Conservation (phyloP, 2,797 vertebrate genomes). For the Galagoides demidoff region DNA sequence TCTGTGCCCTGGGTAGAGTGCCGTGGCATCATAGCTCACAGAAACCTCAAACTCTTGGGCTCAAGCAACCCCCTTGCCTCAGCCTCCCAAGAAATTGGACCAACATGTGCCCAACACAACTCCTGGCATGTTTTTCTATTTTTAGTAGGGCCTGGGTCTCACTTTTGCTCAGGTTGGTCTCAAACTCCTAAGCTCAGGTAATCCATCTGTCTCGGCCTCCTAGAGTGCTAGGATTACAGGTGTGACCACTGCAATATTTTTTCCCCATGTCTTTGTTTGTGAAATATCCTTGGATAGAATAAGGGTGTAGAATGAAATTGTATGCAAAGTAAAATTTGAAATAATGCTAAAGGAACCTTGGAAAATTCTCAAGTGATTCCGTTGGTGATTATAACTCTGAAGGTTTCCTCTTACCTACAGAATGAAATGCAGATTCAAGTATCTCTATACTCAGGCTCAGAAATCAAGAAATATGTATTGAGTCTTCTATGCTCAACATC, state of each 20-base stretch:
- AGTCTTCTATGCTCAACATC: background rate
- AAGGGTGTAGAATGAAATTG: background rate
- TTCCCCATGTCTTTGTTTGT: slow-evolving; percentile 9
- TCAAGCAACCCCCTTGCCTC: too few relatives aligned
- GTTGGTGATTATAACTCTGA: slow-evolving; percentile 1
- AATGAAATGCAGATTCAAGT: background rate
- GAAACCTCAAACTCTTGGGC: too few relatives aligned
- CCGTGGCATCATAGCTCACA: too few relatives aligned
- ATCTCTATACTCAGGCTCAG: background rate
- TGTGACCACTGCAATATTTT: background rate
- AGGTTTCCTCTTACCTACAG: background rate
- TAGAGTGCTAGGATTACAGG: too few relatives aligned
- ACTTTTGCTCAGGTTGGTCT: too few relatives aligned
- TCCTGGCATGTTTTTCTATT: too few relatives aligned
- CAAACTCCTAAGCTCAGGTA: too few relatives aligned
- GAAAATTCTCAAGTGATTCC: slow-evolving; percentile 3
- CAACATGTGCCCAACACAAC: too few relatives aligned
- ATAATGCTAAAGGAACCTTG: background rate
- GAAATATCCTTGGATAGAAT: background rate
- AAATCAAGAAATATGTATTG: background rate
- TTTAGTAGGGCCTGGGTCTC: too few relatives aligned
- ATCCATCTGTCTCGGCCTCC: too few relatives aligned
- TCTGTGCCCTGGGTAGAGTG: too few relatives aligned
- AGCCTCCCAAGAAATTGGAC: too few relatives aligned
- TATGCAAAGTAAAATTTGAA: slow-evolving; percentile 11